These are phyloP conservation scores for Oeneis ivallda DNA, from an alignment of 2,888 invertebrate species.

Conservation along the genomic window DNA sequence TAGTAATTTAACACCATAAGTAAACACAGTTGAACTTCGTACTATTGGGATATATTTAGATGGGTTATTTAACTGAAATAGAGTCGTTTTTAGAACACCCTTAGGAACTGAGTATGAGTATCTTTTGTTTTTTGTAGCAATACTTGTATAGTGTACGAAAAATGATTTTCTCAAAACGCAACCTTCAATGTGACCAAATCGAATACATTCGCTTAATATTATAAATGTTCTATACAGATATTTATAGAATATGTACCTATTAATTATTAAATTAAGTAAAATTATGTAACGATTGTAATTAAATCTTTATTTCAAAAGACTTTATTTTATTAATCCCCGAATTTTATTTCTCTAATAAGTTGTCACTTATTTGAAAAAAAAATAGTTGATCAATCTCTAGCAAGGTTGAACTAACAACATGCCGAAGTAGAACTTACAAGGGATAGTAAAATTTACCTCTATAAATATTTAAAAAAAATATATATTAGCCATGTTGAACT, in stretches of 20 bases:
- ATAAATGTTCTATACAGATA: slow-evolving; percentile 80
- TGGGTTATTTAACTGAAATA: no score
- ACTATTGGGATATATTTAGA: no score
- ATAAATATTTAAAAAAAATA: no score
- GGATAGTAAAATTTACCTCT: no score
- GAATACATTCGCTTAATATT: slow-evolving; percentile 77
- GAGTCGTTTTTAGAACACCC: no score
- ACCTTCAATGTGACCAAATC: slow-evolving; percentile 76
- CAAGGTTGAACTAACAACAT: no score
- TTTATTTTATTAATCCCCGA: slow-evolving; percentile 52
- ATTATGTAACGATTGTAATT: slow-evolving; percentile 81
- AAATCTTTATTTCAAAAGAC: slow-evolving; percentile 77
- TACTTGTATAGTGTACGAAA: background rate
- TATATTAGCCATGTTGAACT: no score
- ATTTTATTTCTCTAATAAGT: no score
- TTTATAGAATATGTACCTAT: slow-evolving; percentile 80
- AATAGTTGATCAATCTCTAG: no score
- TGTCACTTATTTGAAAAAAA: no score
- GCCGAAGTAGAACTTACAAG: no score
- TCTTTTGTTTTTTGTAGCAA: background rate
- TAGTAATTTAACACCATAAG: background rate
- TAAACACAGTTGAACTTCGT: background rate
- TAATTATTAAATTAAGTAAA: slow-evolving; percentile 78
- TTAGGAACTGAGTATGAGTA: background rate
- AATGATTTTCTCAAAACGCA: slow-evolving; percentile 33